Evolutionary conservation across 2,113 vertebrate genomes (phyloP).

Genomic region (Emydura subglobosa): DNA sequence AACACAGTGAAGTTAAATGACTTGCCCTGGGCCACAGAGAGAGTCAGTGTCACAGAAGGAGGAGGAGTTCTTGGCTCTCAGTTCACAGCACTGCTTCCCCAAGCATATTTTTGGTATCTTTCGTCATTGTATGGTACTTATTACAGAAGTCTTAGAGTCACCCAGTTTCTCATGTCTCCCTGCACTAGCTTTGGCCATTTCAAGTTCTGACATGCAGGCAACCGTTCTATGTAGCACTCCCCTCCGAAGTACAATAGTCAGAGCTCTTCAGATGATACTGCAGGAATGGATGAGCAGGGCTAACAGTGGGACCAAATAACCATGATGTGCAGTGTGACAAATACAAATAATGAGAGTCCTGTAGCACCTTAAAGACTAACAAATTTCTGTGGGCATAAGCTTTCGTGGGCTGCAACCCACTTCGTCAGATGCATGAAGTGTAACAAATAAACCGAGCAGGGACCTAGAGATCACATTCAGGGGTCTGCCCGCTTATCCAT

Average conservation of each 20-base stretch:
- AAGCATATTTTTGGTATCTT: neutral
- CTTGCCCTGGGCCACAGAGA: constrained; percentile 2
- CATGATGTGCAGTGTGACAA: neutral
- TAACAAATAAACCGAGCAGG: neutral
- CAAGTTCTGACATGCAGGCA: neutral
- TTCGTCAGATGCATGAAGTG: too few relatives aligned
- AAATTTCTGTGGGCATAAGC: too few relatives aligned
- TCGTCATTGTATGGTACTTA: neutral
- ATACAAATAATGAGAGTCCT: too few relatives aligned
- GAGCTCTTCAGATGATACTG: neutral
- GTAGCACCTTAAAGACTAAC: too few relatives aligned
- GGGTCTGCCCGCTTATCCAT: neutral
- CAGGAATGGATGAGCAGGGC: too few relatives aligned
- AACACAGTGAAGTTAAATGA: constrained; percentile 37
- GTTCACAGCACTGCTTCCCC: neutral
- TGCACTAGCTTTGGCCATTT: neutral
- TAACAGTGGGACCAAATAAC: neutral
- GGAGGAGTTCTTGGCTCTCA: neutral
- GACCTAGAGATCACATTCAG: neutral
- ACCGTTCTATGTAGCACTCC: neutral
- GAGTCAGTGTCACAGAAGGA: neutral
- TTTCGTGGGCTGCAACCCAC: too few relatives aligned
- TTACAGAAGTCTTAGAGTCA: neutral
- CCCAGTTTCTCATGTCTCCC: neutral
- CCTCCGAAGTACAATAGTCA: neutral